Evolutionary conservation across 2,113 vertebrate genomes (phyloP).

Genomic region (Pedetes capensis): DNA sequence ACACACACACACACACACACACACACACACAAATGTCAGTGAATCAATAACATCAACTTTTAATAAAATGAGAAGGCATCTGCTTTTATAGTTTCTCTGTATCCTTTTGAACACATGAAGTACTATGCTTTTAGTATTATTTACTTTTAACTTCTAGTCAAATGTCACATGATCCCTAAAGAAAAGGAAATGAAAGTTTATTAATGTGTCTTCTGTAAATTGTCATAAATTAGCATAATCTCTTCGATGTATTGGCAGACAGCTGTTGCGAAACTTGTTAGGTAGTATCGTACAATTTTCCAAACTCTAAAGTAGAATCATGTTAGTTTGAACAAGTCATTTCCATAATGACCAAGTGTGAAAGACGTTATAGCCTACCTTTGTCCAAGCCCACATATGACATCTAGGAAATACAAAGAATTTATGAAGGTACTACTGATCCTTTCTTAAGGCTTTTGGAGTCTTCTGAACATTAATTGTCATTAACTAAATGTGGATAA

Average conservation of each 20-base stretch:
- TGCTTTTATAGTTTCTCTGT: not conserved
- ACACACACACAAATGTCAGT: too few relatives aligned
- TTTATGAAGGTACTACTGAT: not conserved
- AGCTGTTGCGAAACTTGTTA: not conserved
- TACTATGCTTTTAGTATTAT: not conserved
- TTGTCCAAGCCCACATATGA: not conserved
- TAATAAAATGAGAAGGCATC: not conserved
- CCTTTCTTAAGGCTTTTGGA: not conserved
- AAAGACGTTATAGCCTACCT: not conserved
- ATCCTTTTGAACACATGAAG: not conserved
- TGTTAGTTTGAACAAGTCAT: not conserved
- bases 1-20: too few relatives aligned
- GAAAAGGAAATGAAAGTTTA: not conserved
- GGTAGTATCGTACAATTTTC: not conserved
- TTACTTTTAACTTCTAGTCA: conserved; percentile 10
- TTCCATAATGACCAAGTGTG: not conserved
- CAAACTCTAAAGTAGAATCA: not conserved
- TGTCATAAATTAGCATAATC: not conserved
- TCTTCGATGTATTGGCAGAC: not conserved
- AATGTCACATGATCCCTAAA: not conserved
- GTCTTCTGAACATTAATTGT: not conserved
- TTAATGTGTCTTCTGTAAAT: not conserved
- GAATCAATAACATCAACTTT: not conserved
- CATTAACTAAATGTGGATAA: not conserved
- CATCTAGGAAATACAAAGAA: not conserved